Evolutionary conservation across 2,888 invertebrate species (phyloP).

Genomic region (Lochmaea crataegi): DNA sequence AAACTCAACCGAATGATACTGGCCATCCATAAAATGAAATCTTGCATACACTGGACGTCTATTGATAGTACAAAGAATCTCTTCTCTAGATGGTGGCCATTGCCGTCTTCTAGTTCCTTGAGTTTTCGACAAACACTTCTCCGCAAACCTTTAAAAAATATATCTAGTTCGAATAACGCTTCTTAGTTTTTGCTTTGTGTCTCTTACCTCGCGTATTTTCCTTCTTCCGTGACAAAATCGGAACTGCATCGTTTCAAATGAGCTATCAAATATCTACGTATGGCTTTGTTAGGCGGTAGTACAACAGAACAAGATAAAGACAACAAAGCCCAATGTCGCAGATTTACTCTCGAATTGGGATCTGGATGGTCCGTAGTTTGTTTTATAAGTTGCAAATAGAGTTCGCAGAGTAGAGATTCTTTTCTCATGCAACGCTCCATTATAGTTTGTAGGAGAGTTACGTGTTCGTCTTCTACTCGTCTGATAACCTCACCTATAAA

Average conservation of each 20-base stretch:
- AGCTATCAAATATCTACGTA: conserved; percentile 87
- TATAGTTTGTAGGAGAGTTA: conserved; percentile 87
- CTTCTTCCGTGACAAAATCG: conserved; percentile 91
- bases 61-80: conserved; percentile 92
- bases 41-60: conserved; percentile 90
- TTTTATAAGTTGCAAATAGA: conserved; percentile 92
- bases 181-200: neutral
- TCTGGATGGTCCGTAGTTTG: conserved; percentile 92
- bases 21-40: conserved; percentile 93
- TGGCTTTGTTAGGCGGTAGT: conserved; percentile 85
- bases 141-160: conserved; percentile 76
- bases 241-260: conserved; percentile 90
- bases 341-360: conserved; percentile 86
- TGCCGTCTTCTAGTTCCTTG: conserved; percentile 83
- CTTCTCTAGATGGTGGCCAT: conserved; percentile 92
- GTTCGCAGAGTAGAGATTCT: conserved; percentile 87
- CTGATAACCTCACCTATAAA: conserved; percentile 71
- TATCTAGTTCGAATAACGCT: neutral
- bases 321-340: conserved; percentile 92
- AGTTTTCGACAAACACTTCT: conserved; percentile 82
- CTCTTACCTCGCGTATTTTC: conserved; percentile 79
- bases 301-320: conserved; percentile 85
- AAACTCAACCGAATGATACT: conserved; percentile 94
- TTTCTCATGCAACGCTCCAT: conserved; percentile 93
- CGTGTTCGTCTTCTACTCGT: conserved; percentile 87